phyloP scores from a whole-genome alignment of 2,797 vertebrate species.

The Pelochelys cantorii region DNA sequence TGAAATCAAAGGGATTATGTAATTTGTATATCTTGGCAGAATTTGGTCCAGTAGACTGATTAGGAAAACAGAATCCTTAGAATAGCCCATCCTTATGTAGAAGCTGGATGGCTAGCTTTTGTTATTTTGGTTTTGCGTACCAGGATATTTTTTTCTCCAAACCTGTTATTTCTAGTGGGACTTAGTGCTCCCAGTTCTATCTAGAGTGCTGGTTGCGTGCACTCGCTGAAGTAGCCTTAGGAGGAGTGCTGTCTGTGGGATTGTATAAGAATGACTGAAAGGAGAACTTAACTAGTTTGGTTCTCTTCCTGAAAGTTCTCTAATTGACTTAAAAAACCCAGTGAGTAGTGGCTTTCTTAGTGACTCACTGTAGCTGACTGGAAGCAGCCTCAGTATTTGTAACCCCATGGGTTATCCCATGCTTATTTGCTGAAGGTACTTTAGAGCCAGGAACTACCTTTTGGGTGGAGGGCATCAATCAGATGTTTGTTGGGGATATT shows the following conservation, averaged over 20 bases:
- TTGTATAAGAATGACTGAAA: not conserved
- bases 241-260: not conserved
- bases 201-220: not conserved
- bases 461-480: too few relatives aligned
- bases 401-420: not conserved
- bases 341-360: not conserved
- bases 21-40: not conserved
- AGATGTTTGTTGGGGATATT: not conserved
- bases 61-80: fast-evolving
- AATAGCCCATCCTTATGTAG: not conserved
- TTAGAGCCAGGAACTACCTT: not conserved
- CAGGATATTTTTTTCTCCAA: not conserved
- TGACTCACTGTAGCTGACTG: not conserved
- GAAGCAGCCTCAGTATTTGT: not conserved
- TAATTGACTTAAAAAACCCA: not conserved
- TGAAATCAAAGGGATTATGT: not conserved
- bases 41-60: not conserved
- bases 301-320: not conserved
- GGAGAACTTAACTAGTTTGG: not conserved
- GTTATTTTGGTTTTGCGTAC: not conserved
- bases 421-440: not conserved
- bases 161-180: not conserved
- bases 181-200: not conserved
- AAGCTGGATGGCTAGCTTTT: not conserved
- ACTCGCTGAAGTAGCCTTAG: not conserved